Base-by-base conservation (phyloP, 2,888 invertebrate genomes). In the Leptogaster cylindrica region DNA sequence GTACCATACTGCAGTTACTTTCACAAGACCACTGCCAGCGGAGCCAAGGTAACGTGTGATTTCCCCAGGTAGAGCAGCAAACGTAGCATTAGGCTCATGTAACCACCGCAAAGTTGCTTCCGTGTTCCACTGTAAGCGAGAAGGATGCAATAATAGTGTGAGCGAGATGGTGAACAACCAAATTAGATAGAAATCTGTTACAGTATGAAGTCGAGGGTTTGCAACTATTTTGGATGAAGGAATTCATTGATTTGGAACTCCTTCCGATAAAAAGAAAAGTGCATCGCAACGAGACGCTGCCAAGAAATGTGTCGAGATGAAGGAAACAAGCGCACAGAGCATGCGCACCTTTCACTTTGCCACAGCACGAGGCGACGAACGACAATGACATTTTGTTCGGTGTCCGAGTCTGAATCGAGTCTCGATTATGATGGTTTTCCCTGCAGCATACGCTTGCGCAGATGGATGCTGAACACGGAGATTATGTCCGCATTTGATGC, bases 381-480 rank as follows among this genome's bases (percentile, higher is more conserved):
- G 46, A 46, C 46, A 46, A 46, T 46, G 46, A 46, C 46, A 46
- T 46, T 46, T 46, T 20, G 6, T 20, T 10, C 10, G 5, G 46
- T 18, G 46, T n/a, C 36, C 20, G 16, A 46, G 18, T 20, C 10
- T 20, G 20, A 46, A 8, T 20, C 18, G 3, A n/a, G n/a, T n/a
- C n/a, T n/a, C n/a, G n/a, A n/a, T n/a, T n/a, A n/a, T n/a, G n/a
- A n/a, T n/a, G n/a, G n/a, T n/a, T n/a, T n/a, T n/a, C n/a, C n/a
- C n/a, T n/a, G n/a, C n/a, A n/a, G n/a, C n/a, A n/a, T n/a, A n/a
- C n/a, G n/a, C n/a, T n/a, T n/a, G n/a, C n/a, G n/a, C n/a, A n/a
- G n/a, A n/a, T n/a, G n/a, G n/a, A n/a, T n/a, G n/a, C n/a, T n/a
- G n/a, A n/a, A n/a, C n/a, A n/a, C n/a, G n/a, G n/a, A n/a, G n/a